Percentiles rank a stretch among this genome's conserved stretches.
These are phyloP conservation scores for Hybos culiciformis DNA, from an alignment of 2,888 invertebrate species.

Conservation along the genomic window DNA sequence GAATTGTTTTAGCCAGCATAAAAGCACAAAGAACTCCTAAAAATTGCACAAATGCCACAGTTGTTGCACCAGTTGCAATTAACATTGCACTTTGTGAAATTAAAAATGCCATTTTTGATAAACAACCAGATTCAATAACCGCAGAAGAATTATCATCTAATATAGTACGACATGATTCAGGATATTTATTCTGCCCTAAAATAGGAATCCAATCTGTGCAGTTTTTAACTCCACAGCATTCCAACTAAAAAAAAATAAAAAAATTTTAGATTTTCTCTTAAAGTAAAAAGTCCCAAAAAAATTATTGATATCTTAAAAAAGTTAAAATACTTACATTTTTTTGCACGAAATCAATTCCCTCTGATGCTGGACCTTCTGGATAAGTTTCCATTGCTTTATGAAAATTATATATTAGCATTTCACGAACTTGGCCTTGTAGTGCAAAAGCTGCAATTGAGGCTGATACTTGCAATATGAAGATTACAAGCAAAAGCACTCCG, in stretches of 20 bases:
- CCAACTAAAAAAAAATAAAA: constrained; percentile 39
- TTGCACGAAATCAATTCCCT: constrained; percentile 66
- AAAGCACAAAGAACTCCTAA: constrained; percentile 81
- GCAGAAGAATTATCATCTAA: constrained; percentile 14
- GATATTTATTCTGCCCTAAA: constrained; percentile 29
- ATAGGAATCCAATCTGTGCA: constrained; percentile 47
- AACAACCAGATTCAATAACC: constrained; percentile 42
- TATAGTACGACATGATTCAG: constrained; percentile 45
- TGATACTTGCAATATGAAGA: constrained; percentile 67
- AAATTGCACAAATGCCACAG: constrained; percentile 69
- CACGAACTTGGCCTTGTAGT: constrained; percentile 45
- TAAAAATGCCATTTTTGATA: constrained; percentile 44
- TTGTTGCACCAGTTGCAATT: constrained; percentile 59
- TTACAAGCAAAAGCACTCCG: constrained; percentile 57
- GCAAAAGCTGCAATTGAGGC: constrained; percentile 71
- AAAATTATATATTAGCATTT: constrained; percentile 41
- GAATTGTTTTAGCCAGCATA: constrained; percentile 74
- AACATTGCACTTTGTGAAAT: constrained; percentile 58
- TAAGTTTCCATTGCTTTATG: constrained; percentile 46
- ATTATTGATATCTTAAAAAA: background rate
- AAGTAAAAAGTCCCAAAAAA: background rate
- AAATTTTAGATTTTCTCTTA: too few species aligned
- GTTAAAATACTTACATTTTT: constrained; percentile 47
- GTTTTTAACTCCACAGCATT: constrained; percentile 51
- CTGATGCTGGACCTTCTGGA: constrained; percentile 36